These are phyloP conservation scores for Mellivora capensis DNA, from an alignment of 2,113 vertebrate genomes.

Conservation along the genomic window DNA sequence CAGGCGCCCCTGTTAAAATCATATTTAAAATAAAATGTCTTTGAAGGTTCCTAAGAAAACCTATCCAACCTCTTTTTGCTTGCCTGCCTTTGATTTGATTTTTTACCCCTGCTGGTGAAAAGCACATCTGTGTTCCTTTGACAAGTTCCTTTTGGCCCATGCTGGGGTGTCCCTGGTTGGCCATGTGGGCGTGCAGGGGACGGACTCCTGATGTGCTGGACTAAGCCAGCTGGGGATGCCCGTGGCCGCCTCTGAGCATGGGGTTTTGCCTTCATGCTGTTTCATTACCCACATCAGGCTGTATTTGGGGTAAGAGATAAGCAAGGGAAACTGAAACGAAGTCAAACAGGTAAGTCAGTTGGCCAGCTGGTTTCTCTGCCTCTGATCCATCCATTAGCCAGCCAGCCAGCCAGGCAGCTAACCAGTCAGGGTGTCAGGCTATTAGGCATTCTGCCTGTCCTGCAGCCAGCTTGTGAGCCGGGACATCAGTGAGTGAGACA, in stretches of 20 bases:
- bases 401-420: background rate
- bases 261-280: background rate
- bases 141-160: background rate
- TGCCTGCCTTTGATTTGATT: constrained; percentile 46
- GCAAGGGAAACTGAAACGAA: background rate
- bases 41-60: constrained; percentile 57
- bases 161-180: background rate
- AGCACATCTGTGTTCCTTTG: constrained; percentile 28
- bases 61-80: background rate
- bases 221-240: background rate
- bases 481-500: background rate
- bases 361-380: background rate
- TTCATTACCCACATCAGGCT: background rate
- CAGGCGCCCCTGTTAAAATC: constrained; percentile 45
- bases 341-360: background rate
- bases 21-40: constrained; percentile 49
- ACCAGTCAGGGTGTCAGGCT: background rate
- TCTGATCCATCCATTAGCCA: background rate
- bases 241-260: constrained; percentile 4
- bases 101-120: constrained; percentile 25
- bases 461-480: background rate
- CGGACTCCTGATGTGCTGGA: background rate
- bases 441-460: background rate
- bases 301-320: background rate
- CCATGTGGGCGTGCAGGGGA: background rate